phyloP scores from a whole-genome alignment of 1,140 invertebrate species.

The Zaprionus tsacasi region DNA sequence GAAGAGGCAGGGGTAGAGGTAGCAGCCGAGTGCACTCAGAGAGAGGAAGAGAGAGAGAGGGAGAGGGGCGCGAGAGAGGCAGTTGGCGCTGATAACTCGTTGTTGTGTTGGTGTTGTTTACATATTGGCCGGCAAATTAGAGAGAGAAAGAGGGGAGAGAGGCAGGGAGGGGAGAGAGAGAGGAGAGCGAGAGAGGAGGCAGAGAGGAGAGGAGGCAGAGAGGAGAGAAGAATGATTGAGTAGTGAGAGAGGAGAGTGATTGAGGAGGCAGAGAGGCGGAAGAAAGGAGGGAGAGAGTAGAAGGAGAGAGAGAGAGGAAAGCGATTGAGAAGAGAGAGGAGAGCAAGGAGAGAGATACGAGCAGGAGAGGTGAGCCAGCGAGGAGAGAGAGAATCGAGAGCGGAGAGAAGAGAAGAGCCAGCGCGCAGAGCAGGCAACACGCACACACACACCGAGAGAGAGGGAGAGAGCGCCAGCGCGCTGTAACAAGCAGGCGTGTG shows the following conservation, averaged over 20 bases:
- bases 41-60: constrained; percentile 2
- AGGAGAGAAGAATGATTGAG: background rate
- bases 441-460: constrained; percentile 1
- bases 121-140: constrained; percentile 70
- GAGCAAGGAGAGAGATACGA: too few species aligned
- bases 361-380: too few species aligned
- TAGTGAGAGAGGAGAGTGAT: too few species aligned
- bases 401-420: too few species aligned
- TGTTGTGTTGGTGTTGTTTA: constrained; percentile 72
- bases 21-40: background rate
- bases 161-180: too few species aligned
- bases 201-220: constrained; percentile 34
- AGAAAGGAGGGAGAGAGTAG: too few species aligned
- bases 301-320: too few species aligned
- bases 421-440: constrained; percentile 39
- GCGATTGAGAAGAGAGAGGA: too few species aligned
- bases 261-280: too few species aligned
- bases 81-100: constrained; percentile 64
- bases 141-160: constrained; percentile 5
- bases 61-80: constrained; percentile 15
- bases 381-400: background rate
- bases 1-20: constrained; percentile 5
- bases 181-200: too few species aligned
- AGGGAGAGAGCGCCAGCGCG: background rate
- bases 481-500: constrained; percentile 2